Conservation (phyloP, 1,140 invertebrate genomes). For the Penaeus japonicus region DNA sequence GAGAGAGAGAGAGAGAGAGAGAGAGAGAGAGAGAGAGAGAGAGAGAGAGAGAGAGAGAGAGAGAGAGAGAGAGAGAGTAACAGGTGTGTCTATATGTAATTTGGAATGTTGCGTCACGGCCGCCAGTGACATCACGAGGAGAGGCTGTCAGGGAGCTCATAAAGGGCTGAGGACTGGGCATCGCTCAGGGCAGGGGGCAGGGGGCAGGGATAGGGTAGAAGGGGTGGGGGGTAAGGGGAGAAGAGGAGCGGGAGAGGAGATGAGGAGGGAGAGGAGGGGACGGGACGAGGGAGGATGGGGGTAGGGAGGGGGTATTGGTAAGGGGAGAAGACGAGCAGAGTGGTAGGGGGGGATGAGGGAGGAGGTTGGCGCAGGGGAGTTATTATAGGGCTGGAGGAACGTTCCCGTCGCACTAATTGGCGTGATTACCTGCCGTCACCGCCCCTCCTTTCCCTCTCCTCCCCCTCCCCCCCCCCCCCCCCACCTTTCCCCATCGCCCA, state of each 20-base stretch:
- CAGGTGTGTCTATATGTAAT: no score
- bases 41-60: background rate
- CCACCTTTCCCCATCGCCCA: background rate
- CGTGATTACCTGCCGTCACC: conserved; percentile 20
- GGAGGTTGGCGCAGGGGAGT: background rate
- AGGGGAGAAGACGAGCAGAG: background rate
- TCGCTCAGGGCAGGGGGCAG: background rate
- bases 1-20: background rate
- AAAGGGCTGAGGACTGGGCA: background rate
- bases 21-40: background rate
- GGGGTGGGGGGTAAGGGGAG: background rate
- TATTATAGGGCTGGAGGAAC: background rate
- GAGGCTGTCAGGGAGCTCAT: background rate
- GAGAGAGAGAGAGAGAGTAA: no score
- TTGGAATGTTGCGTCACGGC: no score
- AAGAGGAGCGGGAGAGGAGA: background rate
- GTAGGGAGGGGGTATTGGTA: background rate
- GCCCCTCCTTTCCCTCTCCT: background rate
- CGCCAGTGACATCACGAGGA: background rate
- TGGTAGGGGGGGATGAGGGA: background rate
- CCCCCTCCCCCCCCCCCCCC: background rate
- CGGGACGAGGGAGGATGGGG: background rate
- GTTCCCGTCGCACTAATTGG: conserved; percentile 28
- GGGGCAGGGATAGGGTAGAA: background rate
- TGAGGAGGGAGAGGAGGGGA: background rate